Base-by-base conservation (phyloP, 2,113 vertebrate species). In the Phocoena sinus region DNA sequence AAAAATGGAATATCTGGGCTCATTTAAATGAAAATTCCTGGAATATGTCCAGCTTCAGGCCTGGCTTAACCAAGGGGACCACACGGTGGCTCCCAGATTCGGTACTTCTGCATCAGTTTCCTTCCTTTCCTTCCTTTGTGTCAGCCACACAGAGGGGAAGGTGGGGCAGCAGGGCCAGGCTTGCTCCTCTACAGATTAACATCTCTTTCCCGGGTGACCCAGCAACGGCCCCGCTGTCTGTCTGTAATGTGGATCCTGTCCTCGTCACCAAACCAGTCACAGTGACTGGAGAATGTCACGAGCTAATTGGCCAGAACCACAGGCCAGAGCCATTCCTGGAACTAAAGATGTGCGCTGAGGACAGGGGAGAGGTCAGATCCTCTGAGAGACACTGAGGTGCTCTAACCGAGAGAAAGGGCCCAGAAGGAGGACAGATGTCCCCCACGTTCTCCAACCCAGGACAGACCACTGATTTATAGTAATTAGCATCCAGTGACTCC, bases 401-500 rank as follows among this genome's bases (percentile, higher is more conserved):
- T 17, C 13, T 28, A 6, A 65, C 73, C 31, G 6, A 94, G 84
- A 85, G 58, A 38, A 38, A 23, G n/a, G 13, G 21, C 13, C 56
- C 73, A 31, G 71, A 38, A 70, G 26, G 44, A 84, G 36, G 73
- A 20, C 17, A n/a, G 50, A 47, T 9, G 1, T 8, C 8, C 31
- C 33, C 56, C 8, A 14, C 2, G 0, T 25, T 80, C 82, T 68
- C 47, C 68, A 74, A 3, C 12, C 23, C 50, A 5, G 33, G 47
- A 79, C 0, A 8, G 13, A 67, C 33, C 3, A 31, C 28, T 9
- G 1, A 10, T 13, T 38, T 31, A 20, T 0, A 1, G 28, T 3
- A 96, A 92, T 87, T 36, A 67, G 33, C 11, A 8, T 21, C 65
- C 73, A 15, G 94, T 13, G 8, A 84, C 94, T 95, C 95, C 70